These are phyloP conservation scores for Rousettus leschenaultii DNA, from an alignment of 2,113 vertebrate species.

Conservation along the genomic window DNA sequence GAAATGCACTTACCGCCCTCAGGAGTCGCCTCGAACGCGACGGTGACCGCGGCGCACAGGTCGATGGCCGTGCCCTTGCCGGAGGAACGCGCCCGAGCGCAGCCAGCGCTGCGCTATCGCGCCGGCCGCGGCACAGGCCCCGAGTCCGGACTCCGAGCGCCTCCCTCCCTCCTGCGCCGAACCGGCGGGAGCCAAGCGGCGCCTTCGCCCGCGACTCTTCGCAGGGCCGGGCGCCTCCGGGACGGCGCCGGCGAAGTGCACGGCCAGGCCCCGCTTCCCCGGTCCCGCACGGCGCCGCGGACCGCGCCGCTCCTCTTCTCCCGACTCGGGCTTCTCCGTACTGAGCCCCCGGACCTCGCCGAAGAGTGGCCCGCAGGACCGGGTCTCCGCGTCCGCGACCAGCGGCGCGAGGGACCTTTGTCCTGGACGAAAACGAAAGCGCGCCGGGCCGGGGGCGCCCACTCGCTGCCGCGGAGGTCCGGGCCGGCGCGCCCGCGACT, in stretches of 20 bases:
- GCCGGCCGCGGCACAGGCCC: background rate
- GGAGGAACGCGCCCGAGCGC: background rate
- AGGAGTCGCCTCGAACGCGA: background rate
- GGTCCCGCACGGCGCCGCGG: background rate
- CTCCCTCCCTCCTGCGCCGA: background rate
- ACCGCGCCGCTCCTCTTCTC: background rate
- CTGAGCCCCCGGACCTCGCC: background rate
- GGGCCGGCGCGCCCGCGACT: constrained; percentile 41
- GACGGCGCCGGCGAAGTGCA: background rate
- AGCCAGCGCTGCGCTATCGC: background rate
- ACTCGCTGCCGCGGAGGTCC: constrained; percentile 52
- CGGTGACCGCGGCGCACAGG: background rate
- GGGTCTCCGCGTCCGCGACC: background rate
- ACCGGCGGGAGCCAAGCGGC: background rate
- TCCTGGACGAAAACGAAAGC: constrained; percentile 62
- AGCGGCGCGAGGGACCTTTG: constrained; percentile 60
- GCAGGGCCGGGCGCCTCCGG: background rate
- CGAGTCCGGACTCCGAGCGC: background rate
- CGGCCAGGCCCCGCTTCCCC: background rate
- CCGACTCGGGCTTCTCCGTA: background rate
- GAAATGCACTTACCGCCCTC: constrained; percentile 57
- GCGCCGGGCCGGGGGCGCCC: constrained; percentile 28
- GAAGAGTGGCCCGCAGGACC: background rate
- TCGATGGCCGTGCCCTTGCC: constrained; percentile 6
- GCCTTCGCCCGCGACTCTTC: background rate